Conservation (phyloP, 1,140 invertebrate species). For the Drosophila orosa region DNA sequence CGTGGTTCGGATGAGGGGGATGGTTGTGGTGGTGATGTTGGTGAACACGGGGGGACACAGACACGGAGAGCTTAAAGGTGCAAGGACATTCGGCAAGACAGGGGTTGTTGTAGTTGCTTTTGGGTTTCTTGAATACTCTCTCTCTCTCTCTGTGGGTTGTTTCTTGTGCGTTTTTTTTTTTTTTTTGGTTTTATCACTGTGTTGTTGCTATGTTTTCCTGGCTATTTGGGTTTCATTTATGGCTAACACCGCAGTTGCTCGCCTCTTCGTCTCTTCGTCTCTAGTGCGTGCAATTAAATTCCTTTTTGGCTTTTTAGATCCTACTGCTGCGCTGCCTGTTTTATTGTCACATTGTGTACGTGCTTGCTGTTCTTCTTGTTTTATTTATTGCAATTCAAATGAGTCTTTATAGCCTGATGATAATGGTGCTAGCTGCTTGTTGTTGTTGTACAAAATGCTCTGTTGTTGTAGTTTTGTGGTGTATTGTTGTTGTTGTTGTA, state of each 20-base stretch:
- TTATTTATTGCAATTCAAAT: slow-evolving; percentile 59
- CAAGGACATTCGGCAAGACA: slow-evolving; percentile 35
- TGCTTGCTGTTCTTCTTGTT: slow-evolving; percentile 57
- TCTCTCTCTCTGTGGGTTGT: slow-evolving; percentile 8
- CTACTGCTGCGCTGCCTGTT: slow-evolving; percentile 46
- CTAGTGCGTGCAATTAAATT: slow-evolving; percentile 53
- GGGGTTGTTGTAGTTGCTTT: slow-evolving; percentile 1
- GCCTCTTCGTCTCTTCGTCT: slow-evolving; percentile 12
- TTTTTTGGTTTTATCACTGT: slow-evolving; percentile 20
- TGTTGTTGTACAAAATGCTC: slow-evolving; percentile 51
- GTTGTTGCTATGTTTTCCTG: slow-evolving; percentile 12
- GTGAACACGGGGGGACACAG: slow-evolving; percentile 15
- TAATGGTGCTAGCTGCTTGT: slow-evolving; percentile 41
- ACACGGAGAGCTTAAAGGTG: slow-evolving; percentile 43
- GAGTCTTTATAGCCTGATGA: slow-evolving; percentile 52
- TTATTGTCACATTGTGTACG: slow-evolving; percentile 80
- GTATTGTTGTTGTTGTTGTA: slow-evolving; percentile 36
- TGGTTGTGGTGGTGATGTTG: slow-evolving; percentile 1
- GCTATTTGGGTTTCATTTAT: slow-evolving; percentile 13
- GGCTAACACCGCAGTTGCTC: slow-evolving; percentile 10
- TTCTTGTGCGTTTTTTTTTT: slow-evolving; percentile 20
- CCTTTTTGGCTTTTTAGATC: slow-evolving; percentile 37
- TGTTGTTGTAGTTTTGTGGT: slow-evolving; percentile 54
- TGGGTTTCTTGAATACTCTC: slow-evolving; percentile 8
- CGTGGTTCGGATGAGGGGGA: slow-evolving; percentile 41